A percentile compares a stretch with the other conserved stretches of the same genome.
Evolutionary conservation across 1,140 invertebrate genomes (phyloP).

Genomic region (Drosophila cardini): DNA sequence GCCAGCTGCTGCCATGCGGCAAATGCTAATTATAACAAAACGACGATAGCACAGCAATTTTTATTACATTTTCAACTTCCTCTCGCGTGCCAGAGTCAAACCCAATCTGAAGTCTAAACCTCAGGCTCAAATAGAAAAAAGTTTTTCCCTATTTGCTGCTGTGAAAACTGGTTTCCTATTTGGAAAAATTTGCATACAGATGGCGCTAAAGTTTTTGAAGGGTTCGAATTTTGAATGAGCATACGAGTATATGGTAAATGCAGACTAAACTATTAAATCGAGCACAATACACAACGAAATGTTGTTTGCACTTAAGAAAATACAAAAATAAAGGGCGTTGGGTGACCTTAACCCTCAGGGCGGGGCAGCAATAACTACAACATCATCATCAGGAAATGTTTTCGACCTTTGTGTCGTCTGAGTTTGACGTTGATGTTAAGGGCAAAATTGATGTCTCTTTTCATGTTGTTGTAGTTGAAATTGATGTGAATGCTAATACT

Average conservation of each 20-base stretch:
- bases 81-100: constrained; percentile 49
- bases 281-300: constrained; percentile 13
- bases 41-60: constrained; percentile 55
- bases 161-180: neutral
- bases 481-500: constrained; percentile 3
- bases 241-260: constrained; percentile 32
- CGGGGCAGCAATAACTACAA: neutral
- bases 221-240: constrained; percentile 28
- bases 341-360: constrained; percentile 39
- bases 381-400: constrained; percentile 5
- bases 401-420: constrained; percentile 29
- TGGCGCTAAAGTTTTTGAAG: constrained; percentile 42
- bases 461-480: constrained; percentile 17
- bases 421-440: constrained; percentile 29
- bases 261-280: constrained; percentile 45
- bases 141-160: neutral
- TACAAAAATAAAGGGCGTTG: constrained; percentile 8
- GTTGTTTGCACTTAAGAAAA: constrained; percentile 13
- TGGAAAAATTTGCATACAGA: constrained; percentile 58
- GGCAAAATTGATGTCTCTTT: constrained; percentile 29
- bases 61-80: constrained; percentile 61
- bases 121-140: neutral
- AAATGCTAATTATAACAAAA: constrained; percentile 70
- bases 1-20: constrained; percentile 62
- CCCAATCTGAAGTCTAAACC: constrained; percentile 7